Base-by-base conservation (phyloP, 1,140 invertebrate genomes). In the Solenopsis invicta region DNA sequence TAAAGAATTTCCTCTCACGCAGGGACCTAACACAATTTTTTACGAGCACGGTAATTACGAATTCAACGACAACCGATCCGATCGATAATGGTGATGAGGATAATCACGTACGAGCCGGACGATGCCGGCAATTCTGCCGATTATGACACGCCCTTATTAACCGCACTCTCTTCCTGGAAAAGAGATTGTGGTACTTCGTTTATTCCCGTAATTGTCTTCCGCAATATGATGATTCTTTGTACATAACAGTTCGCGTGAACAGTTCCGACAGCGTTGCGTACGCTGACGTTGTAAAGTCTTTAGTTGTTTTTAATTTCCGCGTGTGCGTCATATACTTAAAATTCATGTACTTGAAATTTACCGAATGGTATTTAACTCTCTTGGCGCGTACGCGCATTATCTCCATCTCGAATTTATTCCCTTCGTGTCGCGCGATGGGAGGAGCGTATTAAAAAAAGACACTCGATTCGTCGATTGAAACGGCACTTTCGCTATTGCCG, bases 61-160 rank as follows among this genome's bases (percentile, higher is more conserved):
- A 74, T 61, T 71, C 29, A 69, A 61, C 62, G 67, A 77, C 61
- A 88, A 76, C 72, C 24, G 66, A 85, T 56, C 74, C 76, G 61
- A 78, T 87, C 88, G 77, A 88, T 88, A 77, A 84, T 87, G 88
- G 74, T 89, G 61, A 88, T 82, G 81, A 89, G 87, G 87, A 90
- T 89, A 91, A 89, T 90, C 85, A 52, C 52, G 24, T 69, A 81
- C 41, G 77, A 61, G 62, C 52, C 76, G 77, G 85, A 61, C 48
- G 66, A 81, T 29, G 74, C 52, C 85, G 54, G 77, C 72, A 62
- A 80, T 86, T 34, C 37, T 54, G 62, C 56, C 66, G 29, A 90
- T 81, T 72, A 80, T 88, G 61, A 86, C 82, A 87, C 87, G 87
- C 84, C 87, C 82, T 88, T 88, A 78, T 88, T 88, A 88, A 86